Evolutionary conservation across 2,888 invertebrate species (phyloP).

Genomic region (Apamea monoglypha): DNA sequence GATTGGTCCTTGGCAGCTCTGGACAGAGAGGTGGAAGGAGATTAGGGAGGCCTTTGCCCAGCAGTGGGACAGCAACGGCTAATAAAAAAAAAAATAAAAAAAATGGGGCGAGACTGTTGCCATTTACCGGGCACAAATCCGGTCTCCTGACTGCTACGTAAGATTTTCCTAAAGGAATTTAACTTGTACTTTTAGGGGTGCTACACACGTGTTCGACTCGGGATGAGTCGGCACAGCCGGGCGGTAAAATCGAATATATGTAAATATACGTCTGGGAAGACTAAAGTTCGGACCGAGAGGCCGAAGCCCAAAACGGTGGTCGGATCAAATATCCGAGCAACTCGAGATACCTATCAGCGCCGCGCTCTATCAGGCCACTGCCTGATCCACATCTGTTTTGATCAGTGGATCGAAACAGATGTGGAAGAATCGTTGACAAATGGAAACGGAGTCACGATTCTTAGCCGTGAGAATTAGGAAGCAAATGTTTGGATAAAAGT

Average conservation of each 20-base stretch:
- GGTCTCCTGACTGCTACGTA: too few relatives aligned
- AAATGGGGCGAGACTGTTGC: background rate
- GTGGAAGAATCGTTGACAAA: background rate
- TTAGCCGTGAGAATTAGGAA: background rate
- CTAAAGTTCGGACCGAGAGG: background rate
- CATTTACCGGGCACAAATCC: background rate
- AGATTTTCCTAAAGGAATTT: background rate
- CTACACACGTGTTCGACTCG: background rate
- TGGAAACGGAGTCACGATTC: background rate
- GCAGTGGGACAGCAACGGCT: too few relatives aligned
- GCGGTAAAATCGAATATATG: background rate
- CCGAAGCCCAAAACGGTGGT: background rate
- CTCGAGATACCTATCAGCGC: background rate
- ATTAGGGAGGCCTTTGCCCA: too few relatives aligned
- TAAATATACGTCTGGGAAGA: background rate
- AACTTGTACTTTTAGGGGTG: background rate
- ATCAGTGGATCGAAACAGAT: background rate
- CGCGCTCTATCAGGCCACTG: background rate
- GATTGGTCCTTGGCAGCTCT: too few relatives aligned
- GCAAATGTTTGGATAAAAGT: background rate
- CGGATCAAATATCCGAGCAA: background rate
- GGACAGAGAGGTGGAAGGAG: too few relatives aligned
- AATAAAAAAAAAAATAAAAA: too few relatives aligned
- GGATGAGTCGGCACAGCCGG: background rate
- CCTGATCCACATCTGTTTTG: too few relatives aligned